A percentile compares a stretch with the other conserved stretches of the same genome.
phyloP scores from a whole-genome alignment of 2,797 vertebrate species.

The Pachyuromys duprasi region DNA sequence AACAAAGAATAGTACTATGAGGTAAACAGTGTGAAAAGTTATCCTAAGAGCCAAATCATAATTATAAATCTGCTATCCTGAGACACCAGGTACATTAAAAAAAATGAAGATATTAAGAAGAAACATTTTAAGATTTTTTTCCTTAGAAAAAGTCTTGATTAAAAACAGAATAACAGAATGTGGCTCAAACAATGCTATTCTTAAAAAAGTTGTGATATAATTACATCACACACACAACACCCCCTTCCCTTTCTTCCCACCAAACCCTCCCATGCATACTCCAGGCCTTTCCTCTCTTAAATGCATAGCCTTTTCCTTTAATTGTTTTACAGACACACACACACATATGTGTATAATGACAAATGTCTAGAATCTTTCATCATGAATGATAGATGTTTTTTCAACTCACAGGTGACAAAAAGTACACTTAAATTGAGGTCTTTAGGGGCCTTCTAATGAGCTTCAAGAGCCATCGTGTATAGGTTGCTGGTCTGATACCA shows the following conservation, averaged over 20 bases:
- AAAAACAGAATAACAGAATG: background rate
- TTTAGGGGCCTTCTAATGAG: constrained; percentile 51
- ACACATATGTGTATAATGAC: background rate
- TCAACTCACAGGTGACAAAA: constrained; percentile 36
- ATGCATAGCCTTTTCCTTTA: background rate
- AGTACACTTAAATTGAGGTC: constrained; percentile 60
- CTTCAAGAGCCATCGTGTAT: constrained; percentile 31
- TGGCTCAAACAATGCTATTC: background rate
- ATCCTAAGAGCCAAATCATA: constrained; percentile 31
- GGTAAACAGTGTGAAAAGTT: background rate
- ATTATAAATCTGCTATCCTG: constrained; percentile 47
- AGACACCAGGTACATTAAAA: constrained; percentile 9
- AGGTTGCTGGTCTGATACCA: constrained; percentile 13
- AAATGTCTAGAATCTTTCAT: constrained; percentile 40
- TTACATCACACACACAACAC: background rate
- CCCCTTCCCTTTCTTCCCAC: background rate
- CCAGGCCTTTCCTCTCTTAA: background rate
- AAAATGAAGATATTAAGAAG: constrained; percentile 47
- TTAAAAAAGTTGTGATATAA: background rate
- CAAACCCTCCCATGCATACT: background rate
- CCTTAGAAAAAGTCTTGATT: constrained; percentile 57
- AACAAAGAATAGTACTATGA: constrained; percentile 8
- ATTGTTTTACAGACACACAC: background rate
- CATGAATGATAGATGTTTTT: constrained; percentile 25
- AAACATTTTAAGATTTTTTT: constrained; percentile 49